phyloP scores from a whole-genome alignment of 35 echinoderm and acorn worm species.

The Eucidaris tribuloides region DNA sequence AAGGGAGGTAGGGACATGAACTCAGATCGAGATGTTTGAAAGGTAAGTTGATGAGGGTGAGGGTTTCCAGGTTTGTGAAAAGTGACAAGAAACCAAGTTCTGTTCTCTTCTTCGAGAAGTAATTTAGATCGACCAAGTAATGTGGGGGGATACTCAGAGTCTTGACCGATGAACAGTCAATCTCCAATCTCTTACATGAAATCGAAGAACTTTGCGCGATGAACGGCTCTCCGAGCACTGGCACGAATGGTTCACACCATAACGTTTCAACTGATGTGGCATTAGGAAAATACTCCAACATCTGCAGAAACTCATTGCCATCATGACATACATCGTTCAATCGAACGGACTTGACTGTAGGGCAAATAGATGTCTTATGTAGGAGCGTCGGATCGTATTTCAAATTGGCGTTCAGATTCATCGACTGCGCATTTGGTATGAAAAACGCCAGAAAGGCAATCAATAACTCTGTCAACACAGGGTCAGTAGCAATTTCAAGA shows the following conservation, averaged over 20 bases:
- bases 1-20: not conserved
- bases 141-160: not conserved
- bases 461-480: not conserved
- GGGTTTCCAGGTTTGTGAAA: not conserved
- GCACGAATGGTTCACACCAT: not conserved
- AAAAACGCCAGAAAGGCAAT: not conserved
- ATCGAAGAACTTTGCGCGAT: not conserved
- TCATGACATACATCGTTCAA: not conserved
- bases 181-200: not conserved
- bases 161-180: not conserved
- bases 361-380: not conserved
- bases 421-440: not conserved
- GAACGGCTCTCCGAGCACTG: not conserved
- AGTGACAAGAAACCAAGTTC: not conserved
- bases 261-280: not conserved
- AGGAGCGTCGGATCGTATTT: not conserved
- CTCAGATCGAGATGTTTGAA: not conserved
- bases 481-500: not conserved
- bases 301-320: not conserved
- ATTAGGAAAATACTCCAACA: not conserved
- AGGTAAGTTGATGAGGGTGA: not conserved
- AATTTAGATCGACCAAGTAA: not conserved
- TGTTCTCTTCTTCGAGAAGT: not conserved
- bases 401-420: not conserved
- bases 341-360: not conserved